Conservation (phyloP, 2,888 invertebrate genomes). For the Cylloceria caligata region DNA sequence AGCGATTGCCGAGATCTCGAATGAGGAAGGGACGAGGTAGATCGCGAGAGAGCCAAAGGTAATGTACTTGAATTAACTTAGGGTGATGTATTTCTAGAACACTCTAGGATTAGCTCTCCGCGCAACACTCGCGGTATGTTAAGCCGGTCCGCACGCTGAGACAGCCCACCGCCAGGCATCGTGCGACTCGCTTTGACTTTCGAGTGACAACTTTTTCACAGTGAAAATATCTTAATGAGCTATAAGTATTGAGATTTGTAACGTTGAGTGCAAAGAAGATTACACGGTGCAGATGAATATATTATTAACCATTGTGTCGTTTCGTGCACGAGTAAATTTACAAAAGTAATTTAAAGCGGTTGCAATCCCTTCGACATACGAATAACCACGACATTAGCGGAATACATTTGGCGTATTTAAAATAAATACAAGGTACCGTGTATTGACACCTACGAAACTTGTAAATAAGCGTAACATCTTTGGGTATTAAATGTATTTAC, state of each 20-base stretch:
- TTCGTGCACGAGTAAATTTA: too few relatives aligned
- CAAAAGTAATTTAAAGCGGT: too few relatives aligned
- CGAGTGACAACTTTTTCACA: background rate
- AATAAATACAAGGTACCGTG: too few relatives aligned
- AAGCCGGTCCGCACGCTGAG: slow-evolving; percentile 67
- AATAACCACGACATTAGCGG: too few relatives aligned
- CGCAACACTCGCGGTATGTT: slow-evolving; percentile 78
- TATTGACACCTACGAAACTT: too few relatives aligned
- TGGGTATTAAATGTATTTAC: too few relatives aligned
- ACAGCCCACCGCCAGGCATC: slow-evolving; percentile 45
- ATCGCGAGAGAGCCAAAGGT: slow-evolving; percentile 70
- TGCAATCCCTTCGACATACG: too few relatives aligned
- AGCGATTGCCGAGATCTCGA: background rate
- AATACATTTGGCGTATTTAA: too few relatives aligned
- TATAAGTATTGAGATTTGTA: background rate
- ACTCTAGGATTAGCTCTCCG: slow-evolving; percentile 80
- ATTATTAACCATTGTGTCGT: too few relatives aligned
- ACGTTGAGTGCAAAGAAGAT: background rate
- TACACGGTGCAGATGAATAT: too few relatives aligned
- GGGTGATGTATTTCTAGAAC: slow-evolving; percentile 80
- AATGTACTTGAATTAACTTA: slow-evolving; percentile 81
- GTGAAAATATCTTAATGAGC: background rate
- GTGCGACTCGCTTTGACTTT: slow-evolving; percentile 16
- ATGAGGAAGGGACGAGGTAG: background rate
- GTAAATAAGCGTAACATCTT: too few relatives aligned